These are phyloP conservation scores for Diplolepis rosae DNA, from an alignment of 2,888 invertebrate species.

Conservation along the genomic window DNA sequence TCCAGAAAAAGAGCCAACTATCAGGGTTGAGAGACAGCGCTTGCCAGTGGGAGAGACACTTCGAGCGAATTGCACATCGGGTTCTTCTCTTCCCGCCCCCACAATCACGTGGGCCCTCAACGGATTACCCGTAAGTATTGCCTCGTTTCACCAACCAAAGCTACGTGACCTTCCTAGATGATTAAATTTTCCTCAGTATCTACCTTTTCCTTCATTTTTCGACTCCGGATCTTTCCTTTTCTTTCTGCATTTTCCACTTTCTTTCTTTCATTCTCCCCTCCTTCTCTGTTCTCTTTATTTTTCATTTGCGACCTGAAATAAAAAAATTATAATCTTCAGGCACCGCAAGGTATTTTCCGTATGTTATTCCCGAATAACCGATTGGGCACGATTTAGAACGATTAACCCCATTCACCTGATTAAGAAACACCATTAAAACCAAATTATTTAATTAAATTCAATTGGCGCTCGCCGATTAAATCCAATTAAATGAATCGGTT, in stretches of 20 bases:
- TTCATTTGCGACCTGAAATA: too few species aligned
- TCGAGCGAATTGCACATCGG: conserved; percentile 70
- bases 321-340: too few species aligned
- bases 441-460: too few species aligned
- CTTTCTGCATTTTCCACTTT: conserved; percentile 5
- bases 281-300: not conserved
- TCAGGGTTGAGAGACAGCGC: conserved; percentile 66
- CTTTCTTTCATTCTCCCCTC: not conserved
- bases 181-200: conserved; percentile 58
- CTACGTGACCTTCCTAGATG: conserved; percentile 66
- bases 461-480: too few species aligned
- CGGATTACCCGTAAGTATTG: conserved; percentile 65
- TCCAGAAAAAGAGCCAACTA: conserved; percentile 67
- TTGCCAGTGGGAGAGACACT: conserved; percentile 66
- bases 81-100: conserved; percentile 67
- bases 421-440: too few species aligned
- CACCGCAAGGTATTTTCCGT: too few species aligned
- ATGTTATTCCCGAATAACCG: too few species aligned
- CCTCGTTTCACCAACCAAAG: conserved; percentile 17
- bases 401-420: too few species aligned
- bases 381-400: too few species aligned
- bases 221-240: conserved; percentile 37
- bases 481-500: too few species aligned
- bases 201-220: conserved; percentile 20
- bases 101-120: conserved; percentile 71